Base-by-base conservation (phyloP, 1,140 invertebrate species). In the Pomacea maculata region DNA sequence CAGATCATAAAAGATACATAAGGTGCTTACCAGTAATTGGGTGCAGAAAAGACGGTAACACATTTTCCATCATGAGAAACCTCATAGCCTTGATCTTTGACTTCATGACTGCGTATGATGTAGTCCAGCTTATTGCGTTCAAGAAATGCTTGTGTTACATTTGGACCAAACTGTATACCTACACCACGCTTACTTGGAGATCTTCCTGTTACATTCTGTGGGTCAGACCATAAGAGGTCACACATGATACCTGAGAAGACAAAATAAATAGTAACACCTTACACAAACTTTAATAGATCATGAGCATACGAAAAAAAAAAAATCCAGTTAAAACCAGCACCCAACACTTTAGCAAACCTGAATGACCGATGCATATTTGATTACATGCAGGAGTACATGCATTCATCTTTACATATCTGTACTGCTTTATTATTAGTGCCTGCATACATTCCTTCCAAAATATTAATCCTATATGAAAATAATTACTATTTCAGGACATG, bases 171-270 rank as follows among this genome's bases (percentile, higher is more conserved):
- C 92, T 99, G 98, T 86, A 98, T 95, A 34, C 98, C 98, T 10
- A 99, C 97, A 6, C 99, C 99, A 81, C 99, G 94, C 92, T 99
- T 99, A 83, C 97, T 99, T 0, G 97, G 95, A 1, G 96, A 94
- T 64, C 96, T 92, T 0, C 98, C 99, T 72, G 89, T 87, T 90
- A 95, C 94, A 14, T 95, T 94, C 90, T 99, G 98, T 0, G 99
- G 99, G 93, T 99, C 99, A 1, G 97, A 99, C 98, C 98, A 99
- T 14, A 99, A 92, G 75, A 99, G 92, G 90, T 99, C 98, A 90
- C 97, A 99, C 98, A 99, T 99, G 65, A 96, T 92, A 83, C 95
- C 93, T 93, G 83, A n/a, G 85, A 84, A 83, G 79, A 80, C 83
- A 86, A 79, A 17, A 71, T 67, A 61, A 74, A 78, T 71, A 61